These are phyloP conservation scores for Xenotilapia leptura DNA, from an alignment of 2,113 vertebrate genomes.

Conservation along the genomic window DNA sequence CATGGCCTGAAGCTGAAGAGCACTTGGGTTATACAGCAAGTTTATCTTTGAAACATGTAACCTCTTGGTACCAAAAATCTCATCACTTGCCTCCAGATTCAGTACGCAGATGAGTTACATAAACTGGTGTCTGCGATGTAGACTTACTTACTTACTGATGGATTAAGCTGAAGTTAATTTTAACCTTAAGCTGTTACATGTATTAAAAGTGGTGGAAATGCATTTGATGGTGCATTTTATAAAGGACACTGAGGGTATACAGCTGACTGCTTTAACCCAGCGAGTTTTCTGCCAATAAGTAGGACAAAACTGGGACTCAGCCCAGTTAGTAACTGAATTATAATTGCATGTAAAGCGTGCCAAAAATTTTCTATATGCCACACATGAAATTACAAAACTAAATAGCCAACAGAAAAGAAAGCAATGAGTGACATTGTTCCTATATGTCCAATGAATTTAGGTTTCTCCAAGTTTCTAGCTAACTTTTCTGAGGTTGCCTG, in stretches of 20 bases:
- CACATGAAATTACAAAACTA: not conserved
- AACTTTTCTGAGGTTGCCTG: not conserved
- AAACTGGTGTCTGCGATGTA: not conserved
- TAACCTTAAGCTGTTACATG: not conserved
- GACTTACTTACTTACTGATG: not conserved
- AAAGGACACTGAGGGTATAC: not conserved
- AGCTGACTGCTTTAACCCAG: not conserved
- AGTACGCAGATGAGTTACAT: not conserved
- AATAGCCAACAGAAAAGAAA: not conserved
- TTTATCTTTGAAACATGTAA: not conserved
- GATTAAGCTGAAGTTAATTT: not conserved
- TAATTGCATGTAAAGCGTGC: not conserved
- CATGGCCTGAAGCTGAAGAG: not conserved
- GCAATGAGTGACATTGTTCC: not conserved
- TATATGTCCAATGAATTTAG: not conserved
- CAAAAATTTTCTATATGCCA: not conserved
- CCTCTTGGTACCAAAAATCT: not conserved
- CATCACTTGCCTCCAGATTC: not conserved
- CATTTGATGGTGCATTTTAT: not conserved
- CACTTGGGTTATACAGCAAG: not conserved
- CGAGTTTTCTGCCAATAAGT: not conserved
- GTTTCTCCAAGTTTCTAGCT: not conserved
- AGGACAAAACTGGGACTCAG: not conserved
- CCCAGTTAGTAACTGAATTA: not conserved
- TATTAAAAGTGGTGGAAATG: not conserved